Conservation (phyloP, 2,797 vertebrate genomes). For the Esox masquinongy region DNA sequence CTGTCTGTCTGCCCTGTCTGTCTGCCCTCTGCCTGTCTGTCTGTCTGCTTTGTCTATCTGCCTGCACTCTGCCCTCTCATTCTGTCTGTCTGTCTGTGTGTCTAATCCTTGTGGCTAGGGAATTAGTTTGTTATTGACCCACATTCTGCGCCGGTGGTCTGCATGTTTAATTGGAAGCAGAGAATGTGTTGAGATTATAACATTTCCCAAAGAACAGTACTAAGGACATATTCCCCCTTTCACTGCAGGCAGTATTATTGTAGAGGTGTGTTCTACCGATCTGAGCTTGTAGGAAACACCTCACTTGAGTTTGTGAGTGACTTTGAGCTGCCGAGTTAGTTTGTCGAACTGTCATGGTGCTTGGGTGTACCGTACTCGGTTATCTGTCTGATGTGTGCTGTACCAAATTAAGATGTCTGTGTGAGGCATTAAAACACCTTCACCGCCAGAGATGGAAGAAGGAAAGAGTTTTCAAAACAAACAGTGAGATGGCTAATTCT, state of each 20-base stretch:
- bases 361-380: not conserved
- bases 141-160: not conserved
- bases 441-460: not conserved
- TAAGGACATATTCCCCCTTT: not conserved
- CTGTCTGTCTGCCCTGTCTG: too few relatives aligned
- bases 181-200: not conserved
- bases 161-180: not conserved
- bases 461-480: slow-evolving; percentile 38
- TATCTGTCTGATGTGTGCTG: not conserved
- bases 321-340: not conserved
- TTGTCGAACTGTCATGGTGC: not conserved
- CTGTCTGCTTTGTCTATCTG: too few relatives aligned
- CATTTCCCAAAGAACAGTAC: too few relatives aligned
- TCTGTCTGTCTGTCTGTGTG: not conserved
- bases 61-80: too few relatives aligned
- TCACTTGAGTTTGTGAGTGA: not conserved
- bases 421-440: not conserved
- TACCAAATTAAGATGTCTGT: slow-evolving; percentile 4
- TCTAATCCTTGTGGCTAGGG: slow-evolving; percentile 16
- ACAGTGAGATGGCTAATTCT: slow-evolving; percentile 28
- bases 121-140: not conserved
- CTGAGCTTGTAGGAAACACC: not conserved
- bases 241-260: not conserved
- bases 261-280: not conserved
- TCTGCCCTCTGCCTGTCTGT: too few relatives aligned